Percentiles rank a stretch among this genome's conserved stretches.
Evolutionary conservation across 2,888 invertebrate genomes (phyloP).

Genomic region (Hirtodrosophila confusa): DNA sequence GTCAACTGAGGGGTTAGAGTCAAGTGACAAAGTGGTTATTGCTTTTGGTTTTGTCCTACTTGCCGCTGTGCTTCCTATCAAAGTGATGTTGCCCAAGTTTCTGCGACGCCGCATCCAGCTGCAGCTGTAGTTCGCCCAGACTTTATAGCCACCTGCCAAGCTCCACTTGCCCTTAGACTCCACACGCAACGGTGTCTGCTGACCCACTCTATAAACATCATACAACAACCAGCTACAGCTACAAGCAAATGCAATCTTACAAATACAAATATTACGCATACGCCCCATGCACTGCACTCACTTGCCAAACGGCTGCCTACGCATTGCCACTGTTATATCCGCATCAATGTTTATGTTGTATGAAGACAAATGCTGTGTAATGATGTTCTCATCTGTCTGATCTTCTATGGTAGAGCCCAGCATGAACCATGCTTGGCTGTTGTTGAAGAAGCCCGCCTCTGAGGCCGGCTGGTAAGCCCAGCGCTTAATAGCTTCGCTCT

Average conservation of each 20-base stretch:
- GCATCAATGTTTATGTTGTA: slow-evolving; percentile 75
- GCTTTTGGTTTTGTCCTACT: neutral
- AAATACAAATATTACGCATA: slow-evolving; percentile 10
- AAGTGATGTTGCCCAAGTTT: slow-evolving; percentile 61
- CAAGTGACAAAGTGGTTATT: neutral
- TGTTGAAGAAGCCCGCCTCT: slow-evolving; percentile 66
- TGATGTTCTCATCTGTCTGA: slow-evolving; percentile 38
- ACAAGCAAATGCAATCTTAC: slow-evolving; percentile 10
- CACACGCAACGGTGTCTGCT: slow-evolving; percentile 49
- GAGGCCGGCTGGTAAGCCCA: slow-evolving; percentile 59
- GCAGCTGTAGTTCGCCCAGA: slow-evolving; percentile 41
- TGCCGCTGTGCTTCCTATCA: slow-evolving; percentile 70
- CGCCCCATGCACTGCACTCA: slow-evolving; percentile 15
- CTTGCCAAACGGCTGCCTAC: slow-evolving; percentile 21
- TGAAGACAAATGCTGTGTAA: slow-evolving; percentile 42
- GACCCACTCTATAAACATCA: slow-evolving; percentile 76
- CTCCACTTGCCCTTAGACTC: slow-evolving; percentile 76
- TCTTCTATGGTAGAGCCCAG: slow-evolving; percentile 38
- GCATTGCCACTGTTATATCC: slow-evolving; percentile 77
- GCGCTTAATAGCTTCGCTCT: slow-evolving; percentile 24
- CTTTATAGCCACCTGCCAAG: slow-evolving; percentile 45
- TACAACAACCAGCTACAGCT: slow-evolving; percentile 59
- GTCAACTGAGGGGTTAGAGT: slow-evolving; percentile 46
- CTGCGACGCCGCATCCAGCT: slow-evolving; percentile 69
- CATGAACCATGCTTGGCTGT: slow-evolving; percentile 77